Evolutionary conservation across 2,797 vertebrate genomes (phyloP).

Genomic region (Pipistrellus pipistrellus): DNA sequence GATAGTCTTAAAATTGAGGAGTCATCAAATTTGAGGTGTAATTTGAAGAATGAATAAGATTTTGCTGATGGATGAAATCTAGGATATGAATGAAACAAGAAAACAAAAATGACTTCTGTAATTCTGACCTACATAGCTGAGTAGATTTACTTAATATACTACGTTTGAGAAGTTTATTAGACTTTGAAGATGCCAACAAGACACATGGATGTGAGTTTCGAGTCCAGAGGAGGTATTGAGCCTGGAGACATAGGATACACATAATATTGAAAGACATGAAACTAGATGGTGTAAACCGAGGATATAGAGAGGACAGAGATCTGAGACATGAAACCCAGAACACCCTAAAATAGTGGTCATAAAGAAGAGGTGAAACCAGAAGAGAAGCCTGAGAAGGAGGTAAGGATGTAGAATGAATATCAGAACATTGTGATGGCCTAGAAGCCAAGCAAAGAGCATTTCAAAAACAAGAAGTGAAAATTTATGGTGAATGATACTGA

Average conservation of each 20-base stretch:
- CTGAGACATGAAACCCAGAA: not conserved
- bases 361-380: not conserved
- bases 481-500: not conserved
- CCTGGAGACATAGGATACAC: not conserved
- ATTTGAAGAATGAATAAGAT: constrained; percentile 9
- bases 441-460: not conserved
- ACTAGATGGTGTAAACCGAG: not conserved
- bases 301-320: not conserved
- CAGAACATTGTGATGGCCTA: not conserved
- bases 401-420: not conserved
- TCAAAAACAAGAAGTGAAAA: not conserved
- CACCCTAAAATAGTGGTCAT: not conserved
- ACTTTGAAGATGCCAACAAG: not conserved
- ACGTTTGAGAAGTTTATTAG: not conserved
- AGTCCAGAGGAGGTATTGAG: not conserved
- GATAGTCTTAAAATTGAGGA: not conserved
- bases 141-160: not conserved
- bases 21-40: not conserved
- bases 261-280: not conserved
- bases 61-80: not conserved
- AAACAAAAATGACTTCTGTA: not conserved
- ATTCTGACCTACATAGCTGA: not conserved
- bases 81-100: not conserved
- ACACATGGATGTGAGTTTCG: not conserved
- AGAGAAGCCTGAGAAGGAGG: not conserved